Percentiles rank a stretch among this genome's conserved stretches.
Evolutionary conservation across 2,113 vertebrate genomes (phyloP).

Genomic region (Semicossyphus pulcher): DNA sequence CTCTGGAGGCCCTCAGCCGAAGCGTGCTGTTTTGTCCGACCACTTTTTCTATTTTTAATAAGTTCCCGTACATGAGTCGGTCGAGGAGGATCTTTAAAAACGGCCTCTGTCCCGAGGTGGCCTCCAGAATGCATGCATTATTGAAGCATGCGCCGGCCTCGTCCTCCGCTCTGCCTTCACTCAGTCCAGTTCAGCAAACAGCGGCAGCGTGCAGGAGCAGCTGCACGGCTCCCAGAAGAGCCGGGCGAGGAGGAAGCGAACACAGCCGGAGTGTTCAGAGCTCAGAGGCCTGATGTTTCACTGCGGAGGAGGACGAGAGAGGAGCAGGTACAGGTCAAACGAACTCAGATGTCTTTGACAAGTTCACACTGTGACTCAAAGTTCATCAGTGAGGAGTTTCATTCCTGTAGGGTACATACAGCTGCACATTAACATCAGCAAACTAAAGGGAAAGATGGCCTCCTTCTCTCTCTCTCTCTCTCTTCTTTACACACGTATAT

Average conservation of each 20-base stretch:
- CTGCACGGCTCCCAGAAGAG: conserved; percentile 45
- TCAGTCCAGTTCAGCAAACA: conserved; percentile 65
- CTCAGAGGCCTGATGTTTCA: conserved; percentile 31
- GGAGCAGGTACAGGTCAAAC: conserved; percentile 26
- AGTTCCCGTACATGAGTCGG: conserved; percentile 68
- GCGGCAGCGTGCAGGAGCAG: conserved; percentile 52
- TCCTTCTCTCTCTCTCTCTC: background rate
- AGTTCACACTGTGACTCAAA: conserved; percentile 4
- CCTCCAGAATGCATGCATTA: conserved; percentile 72
- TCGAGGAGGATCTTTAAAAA: conserved; percentile 68
- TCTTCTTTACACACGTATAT: background rate
- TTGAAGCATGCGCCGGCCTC: conserved; percentile 63
- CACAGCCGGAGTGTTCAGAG: conserved; percentile 31
- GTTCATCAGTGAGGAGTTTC: background rate
- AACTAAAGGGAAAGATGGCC: background rate
- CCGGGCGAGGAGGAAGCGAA: conserved; percentile 5
- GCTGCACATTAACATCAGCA: background rate
- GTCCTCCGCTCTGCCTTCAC: conserved; percentile 45
- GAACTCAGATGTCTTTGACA: conserved; percentile 7
- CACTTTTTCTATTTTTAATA: conserved; percentile 79
- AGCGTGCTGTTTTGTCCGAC: conserved; percentile 68
- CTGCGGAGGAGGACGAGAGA: conserved; percentile 10
- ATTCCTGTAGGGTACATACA: background rate
- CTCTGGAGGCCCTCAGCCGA: conserved; percentile 55
- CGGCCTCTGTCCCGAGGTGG: conserved; percentile 64